Evolutionary conservation across 2,113 vertebrate species (phyloP).

Genomic region (Astur gentilis): DNA sequence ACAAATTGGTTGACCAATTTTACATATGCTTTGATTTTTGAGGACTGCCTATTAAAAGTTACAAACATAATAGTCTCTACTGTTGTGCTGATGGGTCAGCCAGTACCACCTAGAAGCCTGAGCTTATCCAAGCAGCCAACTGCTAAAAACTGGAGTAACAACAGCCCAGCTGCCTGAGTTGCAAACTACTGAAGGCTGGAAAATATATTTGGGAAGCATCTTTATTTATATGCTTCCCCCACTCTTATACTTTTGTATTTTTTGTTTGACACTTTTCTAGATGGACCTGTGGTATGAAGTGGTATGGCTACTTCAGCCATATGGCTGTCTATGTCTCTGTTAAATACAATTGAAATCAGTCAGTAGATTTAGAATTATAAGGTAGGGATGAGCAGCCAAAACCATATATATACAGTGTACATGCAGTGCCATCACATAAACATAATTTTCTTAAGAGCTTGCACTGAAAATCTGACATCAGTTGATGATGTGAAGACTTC

Average conservation of each 20-base stretch:
- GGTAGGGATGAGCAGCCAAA: neutral
- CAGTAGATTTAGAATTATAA: neutral
- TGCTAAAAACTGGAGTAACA: neutral
- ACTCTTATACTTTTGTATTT: neutral
- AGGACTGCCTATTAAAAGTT: neutral
- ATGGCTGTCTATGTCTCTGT: neutral
- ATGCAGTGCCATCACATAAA: neutral
- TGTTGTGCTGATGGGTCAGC: neutral
- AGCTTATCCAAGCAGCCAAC: neutral
- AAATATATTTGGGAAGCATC: neutral
- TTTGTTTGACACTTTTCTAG: neutral
- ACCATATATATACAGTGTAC: too few species aligned
- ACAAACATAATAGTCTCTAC: fast-evolving
- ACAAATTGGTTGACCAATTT: neutral
- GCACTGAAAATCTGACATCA: neutral
- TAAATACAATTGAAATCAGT: neutral
- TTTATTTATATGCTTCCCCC: neutral
- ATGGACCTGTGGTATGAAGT: neutral
- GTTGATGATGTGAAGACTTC: neutral
- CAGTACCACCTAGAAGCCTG: neutral
- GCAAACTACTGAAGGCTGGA: neutral
- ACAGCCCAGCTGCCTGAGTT: neutral
- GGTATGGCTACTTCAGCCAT: neutral
- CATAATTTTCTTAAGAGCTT: neutral
- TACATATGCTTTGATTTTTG: neutral